A percentile compares a stretch with the other conserved stretches of the same genome.
phyloP scores from a whole-genome alignment of 2,113 vertebrate genomes.

The Neopipo cinnamomea region DNA sequence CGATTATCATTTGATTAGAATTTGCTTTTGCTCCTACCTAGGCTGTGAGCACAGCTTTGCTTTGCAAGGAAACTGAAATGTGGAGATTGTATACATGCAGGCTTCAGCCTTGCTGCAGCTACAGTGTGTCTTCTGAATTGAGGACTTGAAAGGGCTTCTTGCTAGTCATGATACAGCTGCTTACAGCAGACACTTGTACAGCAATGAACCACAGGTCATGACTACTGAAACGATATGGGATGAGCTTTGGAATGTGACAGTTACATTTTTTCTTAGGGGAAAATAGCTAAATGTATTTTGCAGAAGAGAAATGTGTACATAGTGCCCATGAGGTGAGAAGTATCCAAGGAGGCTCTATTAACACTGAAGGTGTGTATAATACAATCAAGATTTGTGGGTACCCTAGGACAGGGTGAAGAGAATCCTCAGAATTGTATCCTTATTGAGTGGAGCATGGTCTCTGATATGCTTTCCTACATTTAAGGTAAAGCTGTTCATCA shows the following conservation, averaged over 20 bases:
- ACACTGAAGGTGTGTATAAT: background rate
- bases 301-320: background rate
- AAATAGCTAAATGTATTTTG: background rate
- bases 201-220: background rate
- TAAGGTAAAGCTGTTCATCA: background rate
- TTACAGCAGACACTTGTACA: background rate
- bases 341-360: background rate
- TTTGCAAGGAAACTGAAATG: background rate
- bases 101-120: background rate
- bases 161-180: background rate
- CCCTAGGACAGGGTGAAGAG: background rate
- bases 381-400: background rate
- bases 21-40: background rate
- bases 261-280: background rate
- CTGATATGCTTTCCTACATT: background rate
- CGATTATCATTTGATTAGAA: background rate
- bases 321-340: background rate
- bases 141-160: background rate
- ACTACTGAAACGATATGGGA: background rate
- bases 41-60: background rate
- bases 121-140: background rate
- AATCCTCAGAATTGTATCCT: background rate
- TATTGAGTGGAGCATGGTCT: background rate
- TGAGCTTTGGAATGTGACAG: background rate
- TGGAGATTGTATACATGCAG: background rate